A percentile compares a stretch with the other conserved stretches of the same genome.
Evolutionary conservation across 2,113 vertebrate genomes (phyloP).

Genomic region (Thalassoma bifasciatum): DNA sequence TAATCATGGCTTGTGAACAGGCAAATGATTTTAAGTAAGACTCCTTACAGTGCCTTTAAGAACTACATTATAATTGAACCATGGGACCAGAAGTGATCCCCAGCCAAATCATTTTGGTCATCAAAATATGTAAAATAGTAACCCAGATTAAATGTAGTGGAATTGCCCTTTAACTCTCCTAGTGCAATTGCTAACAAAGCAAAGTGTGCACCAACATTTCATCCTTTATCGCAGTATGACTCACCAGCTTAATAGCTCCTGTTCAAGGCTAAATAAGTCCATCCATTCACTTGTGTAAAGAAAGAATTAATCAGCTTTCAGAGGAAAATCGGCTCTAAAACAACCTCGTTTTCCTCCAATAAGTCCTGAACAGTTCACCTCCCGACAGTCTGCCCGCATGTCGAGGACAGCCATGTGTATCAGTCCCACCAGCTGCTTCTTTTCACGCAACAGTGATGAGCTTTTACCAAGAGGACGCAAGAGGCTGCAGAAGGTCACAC

Average conservation of each 20-base stretch:
- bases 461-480: constrained; percentile 12
- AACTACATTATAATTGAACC: too few relatives aligned
- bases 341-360: not conserved
- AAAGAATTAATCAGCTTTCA: not conserved
- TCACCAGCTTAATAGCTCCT: not conserved
- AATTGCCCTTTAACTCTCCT: not conserved
- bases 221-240: constrained; percentile 13
- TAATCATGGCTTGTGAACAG: too few relatives aligned
- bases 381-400: not conserved
- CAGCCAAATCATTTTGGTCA: too few relatives aligned
- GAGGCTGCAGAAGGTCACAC: constrained; percentile 1
- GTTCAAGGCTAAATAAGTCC: not conserved
- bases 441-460: constrained; percentile 32
- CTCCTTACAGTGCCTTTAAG: too few relatives aligned
- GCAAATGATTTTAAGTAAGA: too few relatives aligned
- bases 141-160: too few relatives aligned
- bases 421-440: constrained; percentile 31
- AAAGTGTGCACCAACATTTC: constrained; percentile 24
- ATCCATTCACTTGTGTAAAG: not conserved
- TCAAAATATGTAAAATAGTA: too few relatives aligned
- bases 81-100: too few relatives aligned
- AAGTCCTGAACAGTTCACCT: not conserved
- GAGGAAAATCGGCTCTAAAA: not conserved
- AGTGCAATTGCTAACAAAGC: not conserved
- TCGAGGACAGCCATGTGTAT: not conserved